Evolutionary conservation across 2,888 invertebrate species (phyloP).

Genomic region (Napeogenes sylphis): DNA sequence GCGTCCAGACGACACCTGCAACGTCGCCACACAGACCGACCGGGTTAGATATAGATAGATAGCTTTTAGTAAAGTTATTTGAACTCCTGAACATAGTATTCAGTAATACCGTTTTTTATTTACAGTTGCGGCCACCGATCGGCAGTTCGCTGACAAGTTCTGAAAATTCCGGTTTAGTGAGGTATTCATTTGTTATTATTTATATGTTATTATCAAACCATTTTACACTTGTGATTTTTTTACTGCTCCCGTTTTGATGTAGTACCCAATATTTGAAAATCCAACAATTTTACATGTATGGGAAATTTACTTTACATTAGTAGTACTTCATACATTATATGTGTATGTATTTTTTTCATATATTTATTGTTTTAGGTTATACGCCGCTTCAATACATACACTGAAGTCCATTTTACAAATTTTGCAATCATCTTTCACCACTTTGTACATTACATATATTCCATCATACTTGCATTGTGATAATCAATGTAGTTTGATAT

Average conservation of each 20-base stretch:
- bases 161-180: constrained; percentile 77
- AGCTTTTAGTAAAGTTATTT: background rate
- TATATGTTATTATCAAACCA: background rate
- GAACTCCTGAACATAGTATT: no score
- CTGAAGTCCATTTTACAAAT: constrained; percentile 54
- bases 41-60: constrained; percentile 75
- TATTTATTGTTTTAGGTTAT: constrained; percentile 74
- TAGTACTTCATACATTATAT: constrained; percentile 3
- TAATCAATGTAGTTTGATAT: constrained; percentile 43
- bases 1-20: constrained; percentile 80
- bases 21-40: constrained; percentile 92
- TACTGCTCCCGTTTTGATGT: background rate
- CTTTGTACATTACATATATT: constrained; percentile 52
- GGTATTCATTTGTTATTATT: constrained; percentile 46
- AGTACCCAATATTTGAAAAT: background rate
- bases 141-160: constrained; percentile 71
- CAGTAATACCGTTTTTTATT: constrained; percentile 24
- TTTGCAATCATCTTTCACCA: constrained; percentile 54
- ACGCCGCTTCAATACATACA: constrained; percentile 60
- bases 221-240: background rate
- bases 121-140: constrained; percentile 74
- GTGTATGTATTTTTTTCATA: constrained; percentile 8
- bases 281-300: background rate
- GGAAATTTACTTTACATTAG: background rate
- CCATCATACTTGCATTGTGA: constrained; percentile 50